These are phyloP conservation scores for Dromaius novaehollandiae DNA, from an alignment of 2,113 vertebrate genomes.

Conservation along the genomic window DNA sequence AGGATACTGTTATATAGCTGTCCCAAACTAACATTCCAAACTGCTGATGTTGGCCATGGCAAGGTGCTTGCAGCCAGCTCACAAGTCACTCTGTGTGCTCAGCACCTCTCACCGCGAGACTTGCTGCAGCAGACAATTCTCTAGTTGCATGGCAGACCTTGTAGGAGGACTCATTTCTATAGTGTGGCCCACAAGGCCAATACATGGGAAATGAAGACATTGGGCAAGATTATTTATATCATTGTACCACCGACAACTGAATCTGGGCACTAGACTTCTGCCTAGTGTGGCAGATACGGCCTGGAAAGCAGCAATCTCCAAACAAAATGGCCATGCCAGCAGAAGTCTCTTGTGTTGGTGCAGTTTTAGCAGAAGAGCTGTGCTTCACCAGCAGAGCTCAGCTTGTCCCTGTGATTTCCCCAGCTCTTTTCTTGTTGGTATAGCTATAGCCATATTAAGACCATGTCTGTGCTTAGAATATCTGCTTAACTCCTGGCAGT, in stretches of 20 bases:
- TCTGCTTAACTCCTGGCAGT: background rate
- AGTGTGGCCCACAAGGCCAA: background rate
- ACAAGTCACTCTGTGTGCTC: rapidly evolving
- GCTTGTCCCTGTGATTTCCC: background rate
- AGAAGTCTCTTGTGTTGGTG: background rate
- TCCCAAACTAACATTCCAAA: background rate
- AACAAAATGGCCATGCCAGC: background rate
- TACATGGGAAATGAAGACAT: background rate
- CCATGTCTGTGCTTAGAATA: background rate
- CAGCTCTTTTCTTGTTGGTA: background rate
- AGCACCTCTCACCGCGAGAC: rapidly evolving
- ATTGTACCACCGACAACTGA: background rate
- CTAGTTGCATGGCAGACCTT: background rate
- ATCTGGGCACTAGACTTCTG: background rate
- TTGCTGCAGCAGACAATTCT: background rate
- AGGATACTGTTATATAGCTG: background rate
- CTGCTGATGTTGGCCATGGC: background rate
- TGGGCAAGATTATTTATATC: background rate
- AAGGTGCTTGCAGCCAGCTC: background rate
- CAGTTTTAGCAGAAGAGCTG: background rate
- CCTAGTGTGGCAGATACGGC: background rate
- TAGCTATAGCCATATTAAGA: background rate
- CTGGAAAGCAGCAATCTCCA: background rate
- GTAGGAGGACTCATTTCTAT: background rate
- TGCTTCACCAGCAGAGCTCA: background rate